Percentiles rank a stretch among this genome's conserved stretches.
These are phyloP conservation scores for Ophthalmolycus amberensis DNA, from an alignment of 2,113 vertebrate species.

Conservation along the genomic window DNA sequence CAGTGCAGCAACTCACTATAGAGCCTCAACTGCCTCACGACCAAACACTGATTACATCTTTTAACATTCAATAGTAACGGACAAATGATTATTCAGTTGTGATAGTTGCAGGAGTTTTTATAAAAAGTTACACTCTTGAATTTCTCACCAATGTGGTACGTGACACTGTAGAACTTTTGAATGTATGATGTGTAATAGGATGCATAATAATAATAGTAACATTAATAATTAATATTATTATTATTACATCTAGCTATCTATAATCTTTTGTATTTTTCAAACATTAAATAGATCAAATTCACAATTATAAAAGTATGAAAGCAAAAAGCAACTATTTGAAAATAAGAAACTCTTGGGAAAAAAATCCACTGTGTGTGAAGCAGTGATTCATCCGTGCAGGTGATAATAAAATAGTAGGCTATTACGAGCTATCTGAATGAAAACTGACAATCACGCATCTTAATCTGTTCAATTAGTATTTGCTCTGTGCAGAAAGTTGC, in stretches of 20 bases:
- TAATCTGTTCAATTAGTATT: not conserved
- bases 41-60: not conserved
- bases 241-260: not conserved
- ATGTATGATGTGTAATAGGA: not conserved
- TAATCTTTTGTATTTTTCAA: not conserved
- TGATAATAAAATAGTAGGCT: conserved; percentile 5
- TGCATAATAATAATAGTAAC: not conserved
- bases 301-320: not conserved
- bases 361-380: conserved; percentile 23
- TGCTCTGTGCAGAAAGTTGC: conserved; percentile 41
- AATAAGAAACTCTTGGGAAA: not conserved
- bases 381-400: conserved; percentile 13
- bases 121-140: not conserved
- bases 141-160: not conserved
- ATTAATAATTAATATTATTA: not conserved
- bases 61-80: not conserved
- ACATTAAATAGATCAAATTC: not conserved
- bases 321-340: not conserved
- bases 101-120: not conserved
- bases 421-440: not conserved
- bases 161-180: not conserved
- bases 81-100: not conserved
- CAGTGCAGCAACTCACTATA: not conserved
- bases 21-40: not conserved
- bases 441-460: not conserved